phyloP scores from a whole-genome alignment of 1,140 invertebrate species.

The roundworm (Caenorhabditis elegans) region DNA sequence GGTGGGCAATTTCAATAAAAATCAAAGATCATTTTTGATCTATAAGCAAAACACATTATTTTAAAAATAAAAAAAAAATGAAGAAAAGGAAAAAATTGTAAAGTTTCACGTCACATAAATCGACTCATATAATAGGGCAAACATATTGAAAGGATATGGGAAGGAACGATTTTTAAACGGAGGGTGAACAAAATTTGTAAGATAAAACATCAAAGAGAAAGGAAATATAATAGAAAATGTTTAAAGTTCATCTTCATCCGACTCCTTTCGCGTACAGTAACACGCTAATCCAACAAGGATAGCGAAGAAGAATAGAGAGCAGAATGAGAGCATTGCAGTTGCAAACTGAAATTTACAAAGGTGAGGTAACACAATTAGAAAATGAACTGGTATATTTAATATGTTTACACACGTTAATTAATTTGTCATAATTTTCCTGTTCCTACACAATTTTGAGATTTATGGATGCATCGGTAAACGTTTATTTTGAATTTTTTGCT shows the following conservation, averaged over 20 bases:
- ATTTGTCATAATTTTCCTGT: too few species aligned
- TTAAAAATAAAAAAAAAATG: too few species aligned
- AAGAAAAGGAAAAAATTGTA: background rate
- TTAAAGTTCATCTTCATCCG: conserved; percentile 61
- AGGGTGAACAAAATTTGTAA: background rate
- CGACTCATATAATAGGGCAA: conserved; percentile 1
- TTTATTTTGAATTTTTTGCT: too few species aligned
- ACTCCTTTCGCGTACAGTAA: conserved; percentile 65
- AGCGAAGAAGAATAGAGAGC: conserved; percentile 65
- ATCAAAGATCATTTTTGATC: background rate
- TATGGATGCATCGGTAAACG: too few species aligned
- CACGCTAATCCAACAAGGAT: conserved; percentile 65
- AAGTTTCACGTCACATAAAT: background rate
- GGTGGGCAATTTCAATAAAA: background rate
- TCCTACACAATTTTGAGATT: too few species aligned
- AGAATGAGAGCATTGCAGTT: conserved; percentile 66
- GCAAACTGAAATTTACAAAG: conserved; percentile 53
- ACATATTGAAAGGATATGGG: background rate
- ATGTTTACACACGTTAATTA: too few species aligned
- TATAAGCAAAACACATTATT: too few species aligned
- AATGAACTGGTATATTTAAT: too few species aligned
- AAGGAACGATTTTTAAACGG: background rate
- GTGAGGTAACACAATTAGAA: too few species aligned
- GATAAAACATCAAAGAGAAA: background rate
- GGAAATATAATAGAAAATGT: background rate